Evolutionary conservation across 1,140 invertebrate species (phyloP).

Genomic region (Whitmania pigra): DNA sequence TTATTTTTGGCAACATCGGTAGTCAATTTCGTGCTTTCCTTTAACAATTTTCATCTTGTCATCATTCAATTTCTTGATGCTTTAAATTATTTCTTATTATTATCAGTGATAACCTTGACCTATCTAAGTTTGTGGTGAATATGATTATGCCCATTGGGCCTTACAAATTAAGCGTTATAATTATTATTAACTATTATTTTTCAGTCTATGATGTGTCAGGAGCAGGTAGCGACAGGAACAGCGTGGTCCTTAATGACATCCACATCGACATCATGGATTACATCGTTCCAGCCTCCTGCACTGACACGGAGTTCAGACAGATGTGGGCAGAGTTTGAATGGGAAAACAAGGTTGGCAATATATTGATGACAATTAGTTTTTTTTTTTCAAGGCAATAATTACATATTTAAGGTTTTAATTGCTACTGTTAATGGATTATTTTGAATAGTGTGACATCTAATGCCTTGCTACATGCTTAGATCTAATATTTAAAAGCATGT

Average conservation of each 20-base stretch:
- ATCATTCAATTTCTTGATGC: background rate
- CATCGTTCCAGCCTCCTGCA: slow-evolving; percentile 90
- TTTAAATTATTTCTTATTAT: slow-evolving; percentile 10
- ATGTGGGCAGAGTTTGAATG: slow-evolving; percentile 99
- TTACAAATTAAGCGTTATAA: too few relatives aligned
- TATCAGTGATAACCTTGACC: slow-evolving; percentile 13
- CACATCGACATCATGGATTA: slow-evolving; percentile 99
- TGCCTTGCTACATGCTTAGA: too few relatives aligned
- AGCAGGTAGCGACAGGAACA: slow-evolving; percentile 81
- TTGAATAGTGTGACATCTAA: too few relatives aligned
- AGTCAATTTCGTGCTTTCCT: slow-evolving; percentile 24
- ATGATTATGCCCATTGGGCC: too few relatives aligned
- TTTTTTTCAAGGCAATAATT: too few relatives aligned
- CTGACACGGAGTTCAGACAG: slow-evolving; percentile 84
- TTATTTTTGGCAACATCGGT: slow-evolving; percentile 99
- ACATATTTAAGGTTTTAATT: too few relatives aligned
- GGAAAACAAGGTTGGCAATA: slow-evolving; percentile 79
- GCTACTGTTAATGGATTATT: too few relatives aligned
- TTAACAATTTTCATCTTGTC: background rate
- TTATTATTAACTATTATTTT: slow-evolving; percentile 26
- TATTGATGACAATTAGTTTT: too few relatives aligned
- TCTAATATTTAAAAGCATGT: too few relatives aligned
- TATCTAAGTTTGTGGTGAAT: too few relatives aligned
- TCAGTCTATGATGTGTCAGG: slow-evolving; percentile 86
- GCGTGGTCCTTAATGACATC: slow-evolving; percentile 95